A percentile compares a stretch with the other conserved stretches of the same genome.
These are phyloP conservation scores for Zalophus californianus DNA, from an alignment of 2,797 vertebrate genomes.

Conservation along the genomic window DNA sequence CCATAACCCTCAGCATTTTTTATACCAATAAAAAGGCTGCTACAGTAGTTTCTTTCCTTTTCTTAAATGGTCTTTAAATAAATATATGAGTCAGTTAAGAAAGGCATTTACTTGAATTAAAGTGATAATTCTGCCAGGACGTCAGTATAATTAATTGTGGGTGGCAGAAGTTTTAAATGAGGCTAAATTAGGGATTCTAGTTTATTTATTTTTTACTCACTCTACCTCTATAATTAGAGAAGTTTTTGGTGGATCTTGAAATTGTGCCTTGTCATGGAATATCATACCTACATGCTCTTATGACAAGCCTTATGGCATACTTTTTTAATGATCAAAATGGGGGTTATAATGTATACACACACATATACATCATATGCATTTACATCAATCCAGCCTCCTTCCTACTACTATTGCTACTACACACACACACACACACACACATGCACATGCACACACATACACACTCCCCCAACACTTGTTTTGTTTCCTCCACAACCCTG, in stretches of 20 bases:
- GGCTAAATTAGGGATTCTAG: slow-evolving; percentile 75
- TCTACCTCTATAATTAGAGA: slow-evolving; percentile 55
- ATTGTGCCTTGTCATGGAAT: slow-evolving; percentile 83
- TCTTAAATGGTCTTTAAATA: slow-evolving; percentile 82
- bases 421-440: neutral
- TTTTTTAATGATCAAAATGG: slow-evolving; percentile 65
- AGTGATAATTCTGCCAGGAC: slow-evolving; percentile 76
- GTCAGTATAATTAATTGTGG: slow-evolving; percentile 80
- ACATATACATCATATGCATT: neutral
- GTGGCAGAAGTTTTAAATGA: slow-evolving; percentile 79
- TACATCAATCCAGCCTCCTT: neutral
- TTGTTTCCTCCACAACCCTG: slow-evolving; percentile 59
- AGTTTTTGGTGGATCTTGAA: slow-evolving; percentile 68
- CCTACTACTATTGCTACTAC: neutral
- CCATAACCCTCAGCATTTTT: slow-evolving; percentile 58
- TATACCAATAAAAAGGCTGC: slow-evolving; percentile 68
- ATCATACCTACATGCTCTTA: slow-evolving; percentile 26
- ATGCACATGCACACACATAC: neutral
- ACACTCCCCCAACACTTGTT: neutral
- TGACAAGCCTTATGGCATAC: slow-evolving; percentile 43
- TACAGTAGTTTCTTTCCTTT: slow-evolving; percentile 74
- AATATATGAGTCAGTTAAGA: slow-evolving; percentile 82
- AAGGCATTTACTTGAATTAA: slow-evolving; percentile 82
- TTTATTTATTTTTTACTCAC: slow-evolving; percentile 74
- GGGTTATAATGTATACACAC: neutral